A percentile compares a stretch with the other conserved stretches of the same genome.
Evolutionary conservation across 2,888 invertebrate species (phyloP).

Genomic region (Cyaniris semiargus): DNA sequence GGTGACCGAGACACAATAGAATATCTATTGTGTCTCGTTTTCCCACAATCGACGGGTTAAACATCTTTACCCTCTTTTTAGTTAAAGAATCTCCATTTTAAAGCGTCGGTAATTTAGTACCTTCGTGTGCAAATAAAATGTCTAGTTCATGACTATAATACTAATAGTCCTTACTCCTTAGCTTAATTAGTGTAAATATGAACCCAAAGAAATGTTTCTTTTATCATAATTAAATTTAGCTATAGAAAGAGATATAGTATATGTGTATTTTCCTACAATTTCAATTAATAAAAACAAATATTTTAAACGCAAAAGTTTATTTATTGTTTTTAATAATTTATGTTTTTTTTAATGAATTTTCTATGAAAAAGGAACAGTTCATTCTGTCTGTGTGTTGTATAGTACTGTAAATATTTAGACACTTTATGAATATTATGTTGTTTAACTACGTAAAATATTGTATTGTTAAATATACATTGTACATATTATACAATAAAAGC

Average conservation of each 20-base stretch:
- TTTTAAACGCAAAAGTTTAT: not conserved
- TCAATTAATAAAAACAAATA: not conserved
- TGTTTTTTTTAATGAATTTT: not conserved
- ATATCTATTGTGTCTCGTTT: no score
- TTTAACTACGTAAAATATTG: not conserved
- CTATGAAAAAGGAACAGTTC: not conserved
- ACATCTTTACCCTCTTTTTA: not conserved
- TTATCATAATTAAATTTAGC: not conserved
- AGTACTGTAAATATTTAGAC: not conserved
- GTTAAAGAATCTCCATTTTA: not conserved
- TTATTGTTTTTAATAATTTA: not conserved
- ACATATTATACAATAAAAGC: not conserved
- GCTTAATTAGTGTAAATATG: not conserved
- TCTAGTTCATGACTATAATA: not conserved
- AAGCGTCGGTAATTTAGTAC: not conserved
- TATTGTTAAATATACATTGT: not conserved
- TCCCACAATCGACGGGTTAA: no score
- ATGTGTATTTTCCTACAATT: not conserved
- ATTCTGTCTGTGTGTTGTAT: not conserved
- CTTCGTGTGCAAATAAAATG: no score
- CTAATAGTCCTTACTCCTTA: not conserved
- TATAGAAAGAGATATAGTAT: not conserved
- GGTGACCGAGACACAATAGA: no score
- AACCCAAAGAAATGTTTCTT: not conserved
- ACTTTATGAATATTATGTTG: constrained; percentile 6